These are phyloP conservation scores for Mechanitis messenoides DNA, from an alignment of 2,888 invertebrate species.

Conservation along the genomic window DNA sequence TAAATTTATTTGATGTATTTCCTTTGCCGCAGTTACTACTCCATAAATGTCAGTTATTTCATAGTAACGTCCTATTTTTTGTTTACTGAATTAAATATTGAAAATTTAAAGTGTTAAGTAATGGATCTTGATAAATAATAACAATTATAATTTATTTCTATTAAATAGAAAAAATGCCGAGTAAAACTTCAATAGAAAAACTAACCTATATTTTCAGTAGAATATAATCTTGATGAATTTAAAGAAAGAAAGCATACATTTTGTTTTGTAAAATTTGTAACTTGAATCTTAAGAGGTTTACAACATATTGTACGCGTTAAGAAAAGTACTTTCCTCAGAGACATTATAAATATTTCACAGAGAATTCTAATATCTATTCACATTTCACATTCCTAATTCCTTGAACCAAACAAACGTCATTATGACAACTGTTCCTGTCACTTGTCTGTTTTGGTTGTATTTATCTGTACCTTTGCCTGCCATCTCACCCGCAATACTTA, in stretches of 20 bases:
- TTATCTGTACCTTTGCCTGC: too few relatives aligned
- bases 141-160: too few relatives aligned
- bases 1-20: too few relatives aligned
- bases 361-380: slow-evolving; percentile 20
- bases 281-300: slow-evolving; percentile 48
- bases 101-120: slow-evolving; percentile 8
- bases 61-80: too few relatives aligned
- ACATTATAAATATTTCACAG: slow-evolving; percentile 44
- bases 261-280: slow-evolving; percentile 48
- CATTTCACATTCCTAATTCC: slow-evolving; percentile 18
- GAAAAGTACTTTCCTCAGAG: slow-evolving; percentile 61
- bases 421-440: slow-evolving; percentile 4
- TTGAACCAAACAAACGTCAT: slow-evolving; percentile 23
- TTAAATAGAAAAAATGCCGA: neutral
- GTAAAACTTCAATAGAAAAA: slow-evolving; percentile 30
- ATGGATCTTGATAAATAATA: too few relatives aligned
- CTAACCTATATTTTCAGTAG: slow-evolving; percentile 69
- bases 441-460: neutral
- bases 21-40: too few relatives aligned
- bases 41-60: too few relatives aligned
- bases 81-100: neutral
- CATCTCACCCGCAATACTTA: too few relatives aligned
- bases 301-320: slow-evolving; percentile 54
- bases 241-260: slow-evolving; percentile 53
- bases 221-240: slow-evolving; percentile 54